Base-by-base conservation (phyloP, 2,113 vertebrate species). In the Aegypius monachus region DNA sequence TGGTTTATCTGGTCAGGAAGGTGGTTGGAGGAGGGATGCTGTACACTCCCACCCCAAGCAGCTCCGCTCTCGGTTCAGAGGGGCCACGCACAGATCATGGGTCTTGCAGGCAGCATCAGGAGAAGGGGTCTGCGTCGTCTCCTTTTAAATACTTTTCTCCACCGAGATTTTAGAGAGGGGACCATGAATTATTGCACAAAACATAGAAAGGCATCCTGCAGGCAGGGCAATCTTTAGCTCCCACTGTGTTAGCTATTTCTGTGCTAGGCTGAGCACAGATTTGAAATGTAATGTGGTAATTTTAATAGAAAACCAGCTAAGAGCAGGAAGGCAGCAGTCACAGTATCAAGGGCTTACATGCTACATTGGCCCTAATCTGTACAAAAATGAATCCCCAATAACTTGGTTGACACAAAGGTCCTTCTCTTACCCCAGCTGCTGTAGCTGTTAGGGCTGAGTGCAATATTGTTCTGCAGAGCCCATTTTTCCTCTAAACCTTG, bases 21-120 rank as follows among this genome's bases (percentile, higher is more conserved):
- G 27, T 43, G 43, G 12, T 55, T 22, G 4, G 42, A 48, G 31
- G 20, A 70, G 72, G 42, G 47, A 45, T 63, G n/a, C 27, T 73
- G 50, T 6, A 4, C 0, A 1, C 43, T 78, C 18, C 72, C 3
- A 1, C 20, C n/a, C 16, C n/a, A 26, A 12, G 13, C 8, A 61
- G 7, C 21, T 79, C 26, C 0, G 0, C 19, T 1, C 11, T 42
- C 0, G 0, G 0, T 68, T 50, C 42, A 63, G n/a, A 43, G 25
- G 25, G n/a, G 25, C 15, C 22, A 2, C 9, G n/a, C 29, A 32
- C 34, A 18, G 17, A 16, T 40, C 45, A 1, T 13, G 31, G 45
- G 29, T 31, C 38, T 68, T 47, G 16, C 31, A 31, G 63, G 63
- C 31, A 81, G 43, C 65, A 38, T 10, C n/a, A 66, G 63, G 8